Base-by-base conservation (phyloP, 2,797 vertebrate species). In the Cyprinodon diabolis region DNA sequence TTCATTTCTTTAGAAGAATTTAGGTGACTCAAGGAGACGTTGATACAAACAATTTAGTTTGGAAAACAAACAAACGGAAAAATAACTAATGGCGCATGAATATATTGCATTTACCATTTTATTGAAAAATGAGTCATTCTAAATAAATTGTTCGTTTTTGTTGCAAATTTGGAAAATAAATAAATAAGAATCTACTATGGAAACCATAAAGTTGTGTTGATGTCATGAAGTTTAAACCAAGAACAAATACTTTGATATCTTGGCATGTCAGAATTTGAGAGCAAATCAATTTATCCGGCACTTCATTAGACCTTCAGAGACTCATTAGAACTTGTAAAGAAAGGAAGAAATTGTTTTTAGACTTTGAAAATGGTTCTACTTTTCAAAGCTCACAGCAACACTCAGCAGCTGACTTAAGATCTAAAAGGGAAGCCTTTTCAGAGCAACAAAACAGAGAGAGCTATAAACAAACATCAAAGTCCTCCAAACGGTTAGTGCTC, bases 311-410 rank as follows among this genome's bases (percentile, higher is more conserved):
- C 58, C 56, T 65, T 65, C 62, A 72, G 15, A 65, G 14, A 63
- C 23, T 51, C 30, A 51, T 40, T 56, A 10, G 51, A 47, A 65
- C 66, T 49, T 17, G 19, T 45, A 49, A 69, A 52, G 62, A 30
- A 68, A 17, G 45, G 63, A 52, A 52, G 11, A 25, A 57, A 72
- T 56, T 57, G 21, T 63, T 54, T 71, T 63, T 45, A 57, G 15
- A 66, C 52, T 19, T 63, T 35, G 56, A 63, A 68, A 54, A 79
- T 62, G 54, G 43, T 21, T 65, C 62, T 65, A n/a, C 6, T 65
- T 21, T 65, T 65, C 43, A 65, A 47, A 47, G 69, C 73, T 68
- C 43, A 5, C 2, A 8, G 72, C 48, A 62, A 40, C 8, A 47
- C 45, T 66, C 62, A 45, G 21, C 40, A 45, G 40, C 62, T 23